Percentiles rank a stretch among this genome's conserved stretches.
Evolutionary conservation across 1,140 invertebrate species (phyloP).

Genomic region (Radopholus similis): DNA sequence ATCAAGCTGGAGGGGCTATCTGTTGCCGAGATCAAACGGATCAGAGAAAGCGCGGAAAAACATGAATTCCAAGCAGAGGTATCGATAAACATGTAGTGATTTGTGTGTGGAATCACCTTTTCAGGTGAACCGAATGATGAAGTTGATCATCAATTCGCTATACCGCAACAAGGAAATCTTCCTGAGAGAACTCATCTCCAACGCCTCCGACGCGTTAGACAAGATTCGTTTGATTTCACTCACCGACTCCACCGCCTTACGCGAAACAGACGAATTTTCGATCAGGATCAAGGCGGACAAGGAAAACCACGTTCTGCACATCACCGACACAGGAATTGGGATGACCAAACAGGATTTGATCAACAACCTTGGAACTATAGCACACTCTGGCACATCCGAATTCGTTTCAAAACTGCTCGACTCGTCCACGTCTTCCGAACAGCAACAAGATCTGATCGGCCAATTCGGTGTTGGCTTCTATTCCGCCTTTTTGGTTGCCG

Average conservation of each 20-base stretch:
- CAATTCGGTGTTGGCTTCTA: slow-evolving; percentile 98
- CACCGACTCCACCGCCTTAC: slow-evolving; percentile 76
- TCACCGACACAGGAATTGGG: slow-evolving; percentile 93
- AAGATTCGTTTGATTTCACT: slow-evolving; percentile 84
- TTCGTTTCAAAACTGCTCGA: slow-evolving; percentile 91
- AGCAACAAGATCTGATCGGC: slow-evolving; percentile 67
- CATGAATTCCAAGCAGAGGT: slow-evolving; percentile 75
- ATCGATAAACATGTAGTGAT: slow-evolving; percentile 68
- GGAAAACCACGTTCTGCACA: slow-evolving; percentile 85
- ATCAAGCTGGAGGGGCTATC: slow-evolving; percentile 92
- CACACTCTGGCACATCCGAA: slow-evolving; percentile 97
- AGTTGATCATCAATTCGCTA: slow-evolving; percentile 95
- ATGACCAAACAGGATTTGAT: slow-evolving; percentile 90
- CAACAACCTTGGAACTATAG: slow-evolving; percentile 95
- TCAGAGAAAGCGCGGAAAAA: slow-evolving; percentile 85
- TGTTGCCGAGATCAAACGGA: slow-evolving; percentile 85
- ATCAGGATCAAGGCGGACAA: slow-evolving; percentile 94
- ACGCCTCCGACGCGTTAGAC: slow-evolving; percentile 89
- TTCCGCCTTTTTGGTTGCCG: slow-evolving; percentile 89
- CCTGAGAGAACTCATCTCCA: slow-evolving; percentile 91
- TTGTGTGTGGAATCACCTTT: slow-evolving; percentile 68
- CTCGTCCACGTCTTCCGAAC: slow-evolving; percentile 66
- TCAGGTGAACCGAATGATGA: slow-evolving; percentile 87
- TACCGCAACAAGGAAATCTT: slow-evolving; percentile 99
- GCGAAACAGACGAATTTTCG: slow-evolving; percentile 75